Conservation (phyloP, 2,888 invertebrate species). For the Diarsia mendica region DNA sequence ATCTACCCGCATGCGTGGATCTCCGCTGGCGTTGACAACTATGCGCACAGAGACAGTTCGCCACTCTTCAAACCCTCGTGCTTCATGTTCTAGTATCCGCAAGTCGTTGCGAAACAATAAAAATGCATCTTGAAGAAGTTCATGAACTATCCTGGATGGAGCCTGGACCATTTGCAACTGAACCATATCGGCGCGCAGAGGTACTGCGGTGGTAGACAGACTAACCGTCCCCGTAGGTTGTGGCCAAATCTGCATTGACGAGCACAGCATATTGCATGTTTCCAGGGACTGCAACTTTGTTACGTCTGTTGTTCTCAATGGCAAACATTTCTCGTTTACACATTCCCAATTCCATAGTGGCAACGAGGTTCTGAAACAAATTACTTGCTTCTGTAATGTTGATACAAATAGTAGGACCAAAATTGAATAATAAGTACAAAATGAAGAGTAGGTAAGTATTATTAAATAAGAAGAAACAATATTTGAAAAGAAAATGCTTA, state of each 20-base stretch:
- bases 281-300: conserved; percentile 90
- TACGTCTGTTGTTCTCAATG: conserved; percentile 77
- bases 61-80: conserved; percentile 79
- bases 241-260: conserved; percentile 93
- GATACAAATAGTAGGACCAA: not conserved
- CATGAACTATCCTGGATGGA: conserved; percentile 76
- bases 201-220: conserved; percentile 91
- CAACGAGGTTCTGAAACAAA: conserved; percentile 73
- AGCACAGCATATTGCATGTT: conserved; percentile 93
- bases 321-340: conserved; percentile 92
- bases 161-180: conserved; percentile 80
- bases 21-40: conserved; percentile 83
- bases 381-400: not conserved
- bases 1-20: conserved; percentile 90
- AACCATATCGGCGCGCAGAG: conserved; percentile 89
- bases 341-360: conserved; percentile 95
- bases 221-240: conserved; percentile 92
- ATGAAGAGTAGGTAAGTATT: no score
- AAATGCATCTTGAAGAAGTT: conserved; percentile 85
- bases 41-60: conserved; percentile 84
- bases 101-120: conserved; percentile 86
- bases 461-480: not conserved
- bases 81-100: conserved; percentile 79
- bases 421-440: not conserved
- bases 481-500: conserved; percentile 29